Conservation (phyloP, 2,113 vertebrate genomes). For the Rhadina sibilatrix region DNA sequence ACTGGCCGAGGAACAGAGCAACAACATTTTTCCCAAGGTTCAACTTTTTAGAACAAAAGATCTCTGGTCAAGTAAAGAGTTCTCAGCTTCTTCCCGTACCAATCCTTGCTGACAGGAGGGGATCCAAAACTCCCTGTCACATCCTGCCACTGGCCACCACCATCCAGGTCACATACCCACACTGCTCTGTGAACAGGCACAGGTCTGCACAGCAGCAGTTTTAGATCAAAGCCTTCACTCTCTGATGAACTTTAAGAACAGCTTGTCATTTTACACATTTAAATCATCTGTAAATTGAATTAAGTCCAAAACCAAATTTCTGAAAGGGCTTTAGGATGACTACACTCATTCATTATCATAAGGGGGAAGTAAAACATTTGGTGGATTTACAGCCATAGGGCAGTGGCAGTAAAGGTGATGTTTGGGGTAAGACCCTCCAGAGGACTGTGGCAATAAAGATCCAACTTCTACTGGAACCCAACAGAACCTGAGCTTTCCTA, state of each 20-base stretch:
- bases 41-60: not conserved
- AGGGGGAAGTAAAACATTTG: not conserved
- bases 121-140: not conserved
- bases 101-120: not conserved
- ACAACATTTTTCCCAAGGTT: not conserved
- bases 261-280: not conserved
- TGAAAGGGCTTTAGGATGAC: not conserved
- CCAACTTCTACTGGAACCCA: not conserved
- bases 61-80: not conserved
- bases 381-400: not conserved
- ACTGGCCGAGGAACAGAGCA: not conserved
- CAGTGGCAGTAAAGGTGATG: accelerated
- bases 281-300: not conserved
- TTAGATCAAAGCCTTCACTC: not conserved
- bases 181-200: not conserved
- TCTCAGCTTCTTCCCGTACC: not conserved
- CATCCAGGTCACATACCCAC: not conserved
- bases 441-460: not conserved
- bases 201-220: not conserved
- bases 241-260: not conserved
- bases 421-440: not conserved
- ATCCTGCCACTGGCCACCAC: not conserved
- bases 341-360: not conserved
- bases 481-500: not conserved
- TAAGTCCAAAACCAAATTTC: not conserved